Conservation (phyloP, 2,888 invertebrate genomes). For the Rhogogaster chlorosoma region DNA sequence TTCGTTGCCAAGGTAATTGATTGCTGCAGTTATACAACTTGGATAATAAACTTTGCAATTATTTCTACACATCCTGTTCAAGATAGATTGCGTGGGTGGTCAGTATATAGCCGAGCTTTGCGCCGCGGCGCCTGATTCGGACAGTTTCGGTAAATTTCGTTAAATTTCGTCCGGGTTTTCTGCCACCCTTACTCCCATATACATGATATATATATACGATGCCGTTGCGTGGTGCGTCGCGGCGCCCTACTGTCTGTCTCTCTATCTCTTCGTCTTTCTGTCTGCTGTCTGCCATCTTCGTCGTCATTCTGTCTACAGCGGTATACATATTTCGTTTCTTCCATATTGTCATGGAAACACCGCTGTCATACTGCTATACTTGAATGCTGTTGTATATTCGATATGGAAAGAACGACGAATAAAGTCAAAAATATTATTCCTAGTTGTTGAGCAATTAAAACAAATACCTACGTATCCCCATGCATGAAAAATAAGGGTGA, state of each 20-base stretch:
- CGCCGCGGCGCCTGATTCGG: background rate
- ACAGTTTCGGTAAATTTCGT: background rate
- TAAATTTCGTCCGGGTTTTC: conserved; percentile 14
- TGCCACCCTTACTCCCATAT: background rate
- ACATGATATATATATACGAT: background rate
- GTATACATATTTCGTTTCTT: background rate
- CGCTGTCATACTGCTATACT: background rate
- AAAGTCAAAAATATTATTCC: background rate
- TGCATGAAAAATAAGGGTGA: background rate
- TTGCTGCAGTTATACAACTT: background rate
- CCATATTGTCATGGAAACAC: conserved; percentile 8
- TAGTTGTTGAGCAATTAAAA: background rate
- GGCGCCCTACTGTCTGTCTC: conserved; percentile 36
- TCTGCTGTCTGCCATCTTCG: conserved; percentile 27
- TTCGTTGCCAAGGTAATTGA: background rate
- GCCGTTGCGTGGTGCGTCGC: conserved; percentile 19
- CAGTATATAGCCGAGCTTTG: background rate
- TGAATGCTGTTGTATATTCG: background rate
- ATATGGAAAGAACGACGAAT: background rate
- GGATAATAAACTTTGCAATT: background rate
- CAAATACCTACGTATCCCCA: background rate
- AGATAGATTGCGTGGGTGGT: conserved; percentile 12
- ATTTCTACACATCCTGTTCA: background rate
- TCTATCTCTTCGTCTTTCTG: conserved; percentile 12
- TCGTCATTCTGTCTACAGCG: conserved; percentile 5